Evolutionary conservation across 2,797 vertebrate species (phyloP), one percentile per base, ranked within the genome.

Genomic region (Gymnocypris eckloni): DNA sequence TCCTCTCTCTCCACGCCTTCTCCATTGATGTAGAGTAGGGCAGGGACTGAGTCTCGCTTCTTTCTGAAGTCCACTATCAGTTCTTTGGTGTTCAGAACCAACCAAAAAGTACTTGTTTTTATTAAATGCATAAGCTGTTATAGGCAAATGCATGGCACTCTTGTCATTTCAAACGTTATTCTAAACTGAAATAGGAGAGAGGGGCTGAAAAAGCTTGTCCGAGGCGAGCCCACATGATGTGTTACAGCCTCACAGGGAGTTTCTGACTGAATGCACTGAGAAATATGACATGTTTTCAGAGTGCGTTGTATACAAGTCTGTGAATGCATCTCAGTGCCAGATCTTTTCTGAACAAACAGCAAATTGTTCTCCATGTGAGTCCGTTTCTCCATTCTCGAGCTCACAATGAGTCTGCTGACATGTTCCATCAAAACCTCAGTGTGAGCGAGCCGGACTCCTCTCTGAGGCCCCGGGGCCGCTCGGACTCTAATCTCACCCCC

Each of bases 401-500:
- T 45, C 37, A 4, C 61, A 70, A 73, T 20, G 2, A 20, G n/a
- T 59, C 13, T 41, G 25, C 13, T 81, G 64, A 67, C 22, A 64
- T 75, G 59, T 37, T 71, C n/a, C 54, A 67, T 59, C 18, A 64
- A 39, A 71, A 67, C 33, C 64, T 67, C 71, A 77, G 64, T 50
- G 67, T n/a, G 67, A 73, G 28, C 12, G 12, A 81, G 52, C 64
- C 20, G 48, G 28, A 43, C 75, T 28, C 61, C 52, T 37, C 41
- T 86, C 76, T 75, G 61, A 39, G 79, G 61, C 81, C 83, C 75
- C 33, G 8, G 75, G 80, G 69, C 71, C 71, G 10, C 72, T 77
- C 43, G 22, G 48, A 22, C 56, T 87, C 77, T 86, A 86, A 85
- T 86, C 82, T 83, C 79, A 86, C 80, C 64, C 82, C 77, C 86